These are phyloP conservation scores for Clarias batrachus DNA, from an alignment of 2,113 vertebrate genomes.

Conservation along the genomic window DNA sequence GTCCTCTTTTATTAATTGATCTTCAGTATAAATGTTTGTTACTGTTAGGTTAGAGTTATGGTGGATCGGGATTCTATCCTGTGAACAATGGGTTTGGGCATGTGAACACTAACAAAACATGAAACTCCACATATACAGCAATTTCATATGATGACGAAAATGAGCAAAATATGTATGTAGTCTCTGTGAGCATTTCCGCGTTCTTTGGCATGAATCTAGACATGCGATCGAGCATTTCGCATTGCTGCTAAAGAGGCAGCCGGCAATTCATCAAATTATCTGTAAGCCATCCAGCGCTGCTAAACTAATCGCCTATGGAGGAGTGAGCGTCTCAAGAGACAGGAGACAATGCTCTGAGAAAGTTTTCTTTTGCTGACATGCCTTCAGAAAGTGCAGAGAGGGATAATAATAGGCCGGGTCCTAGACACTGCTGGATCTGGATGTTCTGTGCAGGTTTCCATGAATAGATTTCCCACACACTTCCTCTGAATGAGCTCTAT, in stretches of 20 bases:
- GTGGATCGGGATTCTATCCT: neutral
- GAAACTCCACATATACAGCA: neutral
- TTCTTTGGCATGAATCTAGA: neutral
- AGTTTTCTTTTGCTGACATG: slow-evolving; percentile 50
- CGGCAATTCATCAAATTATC: slow-evolving; percentile 37
- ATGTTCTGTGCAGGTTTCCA: slow-evolving; percentile 32
- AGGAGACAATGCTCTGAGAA: slow-evolving; percentile 32
- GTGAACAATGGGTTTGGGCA: neutral
- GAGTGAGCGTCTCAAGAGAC: slow-evolving; percentile 34
- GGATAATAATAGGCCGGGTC: slow-evolving; percentile 47
- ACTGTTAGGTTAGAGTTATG: neutral
- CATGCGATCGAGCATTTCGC: neutral
- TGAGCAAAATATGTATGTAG: neutral
- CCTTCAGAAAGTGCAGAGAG: slow-evolving; percentile 34
- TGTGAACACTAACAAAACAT: neutral
- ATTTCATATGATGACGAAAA: neutral
- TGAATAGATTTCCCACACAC: slow-evolving; percentile 36
- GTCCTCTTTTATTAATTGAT: neutral
- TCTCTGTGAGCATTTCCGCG: neutral
- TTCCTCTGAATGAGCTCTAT: slow-evolving; percentile 30
- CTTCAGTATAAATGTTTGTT: neutral
- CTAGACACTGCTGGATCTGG: slow-evolving; percentile 36
- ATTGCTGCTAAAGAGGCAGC: slow-evolving; percentile 9
- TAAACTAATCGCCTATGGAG: slow-evolving; percentile 39
- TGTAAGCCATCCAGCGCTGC: neutral